These are phyloP conservation scores for Spea hammondii DNA, from an alignment of 2,797 vertebrate species.

Conservation along the genomic window DNA sequence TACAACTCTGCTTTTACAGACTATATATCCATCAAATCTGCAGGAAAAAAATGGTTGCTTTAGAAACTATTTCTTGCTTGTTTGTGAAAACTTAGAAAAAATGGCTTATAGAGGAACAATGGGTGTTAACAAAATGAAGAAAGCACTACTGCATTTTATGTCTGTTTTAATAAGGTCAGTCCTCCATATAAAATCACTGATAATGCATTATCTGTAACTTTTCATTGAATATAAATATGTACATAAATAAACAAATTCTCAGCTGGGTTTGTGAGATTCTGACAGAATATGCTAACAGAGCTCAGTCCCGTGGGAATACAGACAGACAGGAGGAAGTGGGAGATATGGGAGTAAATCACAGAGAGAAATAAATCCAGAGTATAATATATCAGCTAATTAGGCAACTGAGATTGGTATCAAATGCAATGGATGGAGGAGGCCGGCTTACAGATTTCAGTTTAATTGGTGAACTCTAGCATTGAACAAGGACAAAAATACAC, in stretches of 20 bases:
- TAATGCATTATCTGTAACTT: constrained; percentile 20
- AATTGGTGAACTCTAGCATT: constrained; percentile 44
- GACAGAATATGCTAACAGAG: constrained; percentile 38
- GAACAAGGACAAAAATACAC: constrained; percentile 44
- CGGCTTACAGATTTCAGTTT: constrained; percentile 32
- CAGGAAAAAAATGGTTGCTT: no score
- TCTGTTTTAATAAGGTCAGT: constrained; percentile 17
- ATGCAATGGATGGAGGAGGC: constrained; percentile 34
- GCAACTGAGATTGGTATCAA: constrained; percentile 43
- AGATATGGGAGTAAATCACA: constrained; percentile 39
- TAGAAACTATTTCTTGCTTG: no score
- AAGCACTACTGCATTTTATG: constrained; percentile 28
- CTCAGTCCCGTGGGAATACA: constrained; percentile 46
- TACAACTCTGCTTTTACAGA: no score
- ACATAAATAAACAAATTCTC: constrained; percentile 21
- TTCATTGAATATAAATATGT: constrained; percentile 12
- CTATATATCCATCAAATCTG: no score
- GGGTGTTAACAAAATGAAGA: background rate
- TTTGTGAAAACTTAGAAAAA: no score
- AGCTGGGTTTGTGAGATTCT: constrained; percentile 5
- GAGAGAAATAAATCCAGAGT: constrained; percentile 32
- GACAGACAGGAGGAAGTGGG: constrained; percentile 43
- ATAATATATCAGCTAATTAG: constrained; percentile 52
- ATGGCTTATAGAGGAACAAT: no score
- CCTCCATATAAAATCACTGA: constrained; percentile 12